Base-by-base conservation (phyloP, 2,797 vertebrate species). In the Meda fulgida region DNA sequence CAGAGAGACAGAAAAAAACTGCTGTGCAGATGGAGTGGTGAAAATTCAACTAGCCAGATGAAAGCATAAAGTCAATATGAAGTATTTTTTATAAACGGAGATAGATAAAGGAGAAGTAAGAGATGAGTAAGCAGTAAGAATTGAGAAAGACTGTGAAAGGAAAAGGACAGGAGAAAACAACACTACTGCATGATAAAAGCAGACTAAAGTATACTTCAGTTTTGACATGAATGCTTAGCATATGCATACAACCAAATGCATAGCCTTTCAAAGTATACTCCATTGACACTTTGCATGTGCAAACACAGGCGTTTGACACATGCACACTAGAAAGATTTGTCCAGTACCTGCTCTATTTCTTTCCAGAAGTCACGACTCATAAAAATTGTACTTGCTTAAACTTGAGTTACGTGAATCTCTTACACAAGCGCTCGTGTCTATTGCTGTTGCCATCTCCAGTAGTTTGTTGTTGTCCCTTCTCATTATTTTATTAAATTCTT, bases 61-160 rank as follows among this genome's bases (percentile, higher is more conserved):
- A 92, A 93, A 93, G 92, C 91, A 92, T 93, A 91, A 91, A n/a
- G n/a, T n/a, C n/a, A n/a, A n/a, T 92, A 87, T 89, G 91, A 93
- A 93, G 69, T 75, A 67, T 75, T 69, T 43, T 5, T 60, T 9
- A 34, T 31, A 90, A 86, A 92, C 88, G 84, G n/a, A 70, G 83
- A 16, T 5, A 34, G 38, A n/a, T 23, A 29, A 38, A 66, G 66
- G 43, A n/a, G 23, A 40, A 70, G 80, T 46, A 67, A 36, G 29
- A 38, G 40, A 71, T 36, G 36, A 80, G 67, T 16, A 72, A 26
- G 69, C 69, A 46, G 26, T 67, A 63, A 51, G 69, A 75, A 73
- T n/a, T 38, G 23, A 77, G 34, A 60, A 75, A 46, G 31, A 75
- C 40, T 51, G 55, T 34, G 8, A 36, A 31, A n/a, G 14, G 18